These are phyloP conservation scores for Blera fallax DNA, from an alignment of 2,888 invertebrate genomes.

Conservation along the genomic window DNA sequence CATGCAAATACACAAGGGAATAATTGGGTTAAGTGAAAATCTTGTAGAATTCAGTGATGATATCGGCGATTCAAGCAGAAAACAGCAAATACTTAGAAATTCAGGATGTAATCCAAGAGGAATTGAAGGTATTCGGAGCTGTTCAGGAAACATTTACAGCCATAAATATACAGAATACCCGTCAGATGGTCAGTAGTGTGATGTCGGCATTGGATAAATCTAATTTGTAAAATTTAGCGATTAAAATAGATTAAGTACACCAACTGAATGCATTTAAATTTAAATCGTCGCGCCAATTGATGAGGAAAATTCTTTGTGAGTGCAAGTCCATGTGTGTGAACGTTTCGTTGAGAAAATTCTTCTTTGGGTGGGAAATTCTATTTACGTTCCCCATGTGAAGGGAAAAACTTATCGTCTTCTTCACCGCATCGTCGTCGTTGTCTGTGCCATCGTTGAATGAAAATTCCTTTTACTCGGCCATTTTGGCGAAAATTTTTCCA, in stretches of 20 bases:
- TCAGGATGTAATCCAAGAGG: constrained; percentile 67
- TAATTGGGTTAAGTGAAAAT: neutral
- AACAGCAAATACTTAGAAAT: constrained; percentile 71
- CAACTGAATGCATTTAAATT: constrained; percentile 32
- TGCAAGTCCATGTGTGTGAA: constrained; percentile 9
- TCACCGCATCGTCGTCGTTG: constrained; percentile 56
- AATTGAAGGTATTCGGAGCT: constrained; percentile 66
- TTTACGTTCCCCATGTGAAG: constrained; percentile 59
- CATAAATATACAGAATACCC: constrained; percentile 62
- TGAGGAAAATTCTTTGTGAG: constrained; percentile 6
- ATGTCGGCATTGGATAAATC: constrained; percentile 13
- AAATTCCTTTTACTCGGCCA: constrained; percentile 74
- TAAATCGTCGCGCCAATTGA: constrained; percentile 24
- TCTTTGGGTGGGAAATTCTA: constrained; percentile 66
- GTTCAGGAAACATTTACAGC: constrained; percentile 73
- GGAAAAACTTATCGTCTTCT: constrained; percentile 54
- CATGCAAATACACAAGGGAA: neutral
- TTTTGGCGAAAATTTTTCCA: constrained; percentile 74
- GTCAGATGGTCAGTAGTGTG: constrained; percentile 44
- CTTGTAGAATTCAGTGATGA: constrained; percentile 74
- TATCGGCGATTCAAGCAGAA: constrained; percentile 74
- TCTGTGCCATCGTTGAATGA: constrained; percentile 62
- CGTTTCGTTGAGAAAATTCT: constrained; percentile 68
- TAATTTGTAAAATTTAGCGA: neutral
- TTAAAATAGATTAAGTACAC: constrained; percentile 6